Evolutionary conservation across 2,797 vertebrate genomes (phyloP).

Genomic region (Heteromormyrus szaboi): DNA sequence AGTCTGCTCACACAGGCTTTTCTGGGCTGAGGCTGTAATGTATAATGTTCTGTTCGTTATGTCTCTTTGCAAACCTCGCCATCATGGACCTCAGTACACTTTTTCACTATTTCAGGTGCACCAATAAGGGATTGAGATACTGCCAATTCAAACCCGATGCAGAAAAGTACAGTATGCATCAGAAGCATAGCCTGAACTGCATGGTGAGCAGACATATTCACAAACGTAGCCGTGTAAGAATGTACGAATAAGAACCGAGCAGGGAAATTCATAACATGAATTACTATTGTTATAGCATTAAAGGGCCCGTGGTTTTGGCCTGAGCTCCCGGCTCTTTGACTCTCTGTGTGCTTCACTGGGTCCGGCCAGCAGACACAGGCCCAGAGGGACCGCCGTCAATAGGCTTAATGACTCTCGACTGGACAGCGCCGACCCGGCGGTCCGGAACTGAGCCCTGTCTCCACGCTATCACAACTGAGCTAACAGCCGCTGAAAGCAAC

Average conservation of each 20-base stretch:
- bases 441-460: conserved; percentile 9
- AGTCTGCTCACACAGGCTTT: not conserved
- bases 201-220: not conserved
- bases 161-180: not conserved
- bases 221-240: not conserved
- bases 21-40: not conserved
- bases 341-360: not conserved
- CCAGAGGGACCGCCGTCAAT: not conserved
- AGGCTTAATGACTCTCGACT: conserved; percentile 12
- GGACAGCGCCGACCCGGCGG: not conserved
- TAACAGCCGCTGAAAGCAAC: conserved; percentile 12
- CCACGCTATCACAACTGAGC: conserved; percentile 13
- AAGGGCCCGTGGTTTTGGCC: not conserved
- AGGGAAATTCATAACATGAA: not conserved
- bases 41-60: not conserved
- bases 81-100: not conserved
- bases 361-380: not conserved
- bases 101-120: not conserved
- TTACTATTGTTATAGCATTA: not conserved
- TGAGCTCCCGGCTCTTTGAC: not conserved
- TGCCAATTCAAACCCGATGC: not conserved
- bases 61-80: not conserved
- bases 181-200: not conserved
- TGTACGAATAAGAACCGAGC: not conserved
- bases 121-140: not conserved